Evolutionary conservation across 2,888 invertebrate species (phyloP), one percentile per base, ranked within the genome.

Genomic region (Diogma glabrata): DNA sequence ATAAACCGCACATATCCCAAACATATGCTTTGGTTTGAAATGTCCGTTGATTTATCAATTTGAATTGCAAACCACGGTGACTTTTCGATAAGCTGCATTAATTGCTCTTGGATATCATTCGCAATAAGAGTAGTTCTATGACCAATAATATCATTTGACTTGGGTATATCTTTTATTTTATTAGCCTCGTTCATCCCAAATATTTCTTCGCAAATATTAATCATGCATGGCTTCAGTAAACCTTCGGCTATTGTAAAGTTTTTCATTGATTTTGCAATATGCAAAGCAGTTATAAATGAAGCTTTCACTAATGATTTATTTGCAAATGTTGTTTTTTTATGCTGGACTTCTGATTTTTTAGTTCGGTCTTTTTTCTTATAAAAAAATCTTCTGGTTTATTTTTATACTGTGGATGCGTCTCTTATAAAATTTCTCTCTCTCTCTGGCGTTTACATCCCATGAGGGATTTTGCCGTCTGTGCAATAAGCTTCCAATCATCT

Each of bases 21-120:
- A 33, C 57, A n/a, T 43, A 57, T 52, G 49, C 54, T 54, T 48
- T 56, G 50, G 57, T 52, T 54, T 59, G 36, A 23, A 8, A 36
- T 16, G 14, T 36, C 23, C 6, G 23, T 36, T 23, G 22, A 48
- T 33, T 48, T 14, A n/a, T 33, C 33, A 10, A 30, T 33, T 30
- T 48, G 47, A 19, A 33, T 47, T 47, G 47, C 47, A 47, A 26
- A 47, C 10, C 30, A 47, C 8, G 19, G 17, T 17, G 30, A 30
- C 10, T 33, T 3, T 47, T 16, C 20, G 22, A 48, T 30, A 33
- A 14, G 22, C 20, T 4, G 33, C 22, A 48, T 48, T 33, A 26
- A 20, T n/a, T 30, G 5, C 14, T 14, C 30, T 48, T 19, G 49
- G 36, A 49, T 22, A 49, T 49, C 36, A 36, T 49, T 49, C 12